Evolutionary conservation across 2,888 invertebrate genomes (phyloP).

Genomic region (Clepsis dumicolana): DNA sequence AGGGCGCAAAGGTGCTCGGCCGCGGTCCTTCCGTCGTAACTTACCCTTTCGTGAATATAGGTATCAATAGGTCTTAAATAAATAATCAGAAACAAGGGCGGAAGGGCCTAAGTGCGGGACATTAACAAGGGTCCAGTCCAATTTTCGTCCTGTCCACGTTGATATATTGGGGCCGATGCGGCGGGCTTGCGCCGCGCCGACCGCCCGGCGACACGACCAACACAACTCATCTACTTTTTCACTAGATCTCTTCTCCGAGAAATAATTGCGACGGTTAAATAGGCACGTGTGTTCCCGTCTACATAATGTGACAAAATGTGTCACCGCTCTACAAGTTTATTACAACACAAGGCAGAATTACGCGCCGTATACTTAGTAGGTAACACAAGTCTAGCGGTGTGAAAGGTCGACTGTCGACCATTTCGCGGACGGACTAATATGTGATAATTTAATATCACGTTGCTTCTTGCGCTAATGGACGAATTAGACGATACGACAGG

Average conservation of each 20-base stretch:
- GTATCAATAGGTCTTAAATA: conserved; percentile 83
- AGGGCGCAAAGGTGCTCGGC: conserved; percentile 29
- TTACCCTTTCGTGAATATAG: conserved; percentile 53
- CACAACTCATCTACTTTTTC: conserved; percentile 73
- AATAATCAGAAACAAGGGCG: conserved; percentile 81
- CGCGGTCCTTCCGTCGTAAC: conserved; percentile 44
- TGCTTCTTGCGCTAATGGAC: no score
- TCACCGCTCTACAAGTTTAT: no score
- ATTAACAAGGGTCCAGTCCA: conserved; percentile 86
- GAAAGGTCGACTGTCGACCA: no score
- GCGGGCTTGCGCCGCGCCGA: conserved; percentile 51
- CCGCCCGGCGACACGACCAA: conserved; percentile 61
- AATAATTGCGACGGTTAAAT: conserved; percentile 38
- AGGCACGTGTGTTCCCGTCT: background rate
- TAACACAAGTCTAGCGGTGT: no score
- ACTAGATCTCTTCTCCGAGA: conserved; percentile 53
- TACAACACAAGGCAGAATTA: no score
- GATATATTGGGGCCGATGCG: conserved; percentile 82
- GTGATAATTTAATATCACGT: no score
- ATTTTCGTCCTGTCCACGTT: conserved; percentile 85
- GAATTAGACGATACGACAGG: no score
- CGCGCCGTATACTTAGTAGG: no score
- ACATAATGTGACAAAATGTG: no score
- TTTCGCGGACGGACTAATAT: no score
- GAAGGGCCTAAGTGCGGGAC: conserved; percentile 81